Conservation (phyloP, 2,113 vertebrate genomes). For the Dasypus novemcinctus region DNA sequence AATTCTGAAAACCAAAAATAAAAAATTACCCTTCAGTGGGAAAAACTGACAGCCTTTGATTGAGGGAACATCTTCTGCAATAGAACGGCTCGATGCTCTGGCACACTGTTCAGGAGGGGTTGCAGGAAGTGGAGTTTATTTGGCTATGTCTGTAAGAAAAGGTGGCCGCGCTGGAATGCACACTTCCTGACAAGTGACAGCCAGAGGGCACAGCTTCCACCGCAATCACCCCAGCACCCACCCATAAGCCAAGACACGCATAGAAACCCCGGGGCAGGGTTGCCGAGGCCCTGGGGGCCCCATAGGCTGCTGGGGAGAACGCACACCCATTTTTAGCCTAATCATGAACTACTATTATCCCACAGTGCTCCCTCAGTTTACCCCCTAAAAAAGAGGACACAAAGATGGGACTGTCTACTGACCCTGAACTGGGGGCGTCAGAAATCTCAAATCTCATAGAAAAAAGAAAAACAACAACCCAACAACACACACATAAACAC, state of each 20-base stretch:
- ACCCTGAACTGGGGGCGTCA: no score
- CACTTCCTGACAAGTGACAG: background rate
- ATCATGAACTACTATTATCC: fast-evolving
- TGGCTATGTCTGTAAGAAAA: background rate
- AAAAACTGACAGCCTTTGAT: background rate
- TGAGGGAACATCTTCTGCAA: background rate
- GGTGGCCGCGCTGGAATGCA: fast-evolving
- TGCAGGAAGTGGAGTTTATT: no score
- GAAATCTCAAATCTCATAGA: background rate
- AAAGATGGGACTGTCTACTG: background rate
- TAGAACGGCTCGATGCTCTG: fast-evolving
- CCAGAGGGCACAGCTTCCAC: background rate
- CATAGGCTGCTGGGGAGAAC: fast-evolving
- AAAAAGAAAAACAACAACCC: background rate
- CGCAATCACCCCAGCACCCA: background rate
- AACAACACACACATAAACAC: no score
- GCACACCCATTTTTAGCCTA: background rate
- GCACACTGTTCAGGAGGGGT: no score
- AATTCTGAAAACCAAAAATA: slow-evolving; percentile 81
- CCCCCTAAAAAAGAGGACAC: background rate
- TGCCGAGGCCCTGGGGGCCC: background rate
- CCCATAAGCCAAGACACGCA: fast-evolving
- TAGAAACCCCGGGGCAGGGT: fast-evolving
- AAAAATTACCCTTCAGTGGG: background rate
- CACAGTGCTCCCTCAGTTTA: background rate